These are phyloP conservation scores for Acleris emargana DNA, from an alignment of 2,888 invertebrate genomes.

Conservation along the genomic window DNA sequence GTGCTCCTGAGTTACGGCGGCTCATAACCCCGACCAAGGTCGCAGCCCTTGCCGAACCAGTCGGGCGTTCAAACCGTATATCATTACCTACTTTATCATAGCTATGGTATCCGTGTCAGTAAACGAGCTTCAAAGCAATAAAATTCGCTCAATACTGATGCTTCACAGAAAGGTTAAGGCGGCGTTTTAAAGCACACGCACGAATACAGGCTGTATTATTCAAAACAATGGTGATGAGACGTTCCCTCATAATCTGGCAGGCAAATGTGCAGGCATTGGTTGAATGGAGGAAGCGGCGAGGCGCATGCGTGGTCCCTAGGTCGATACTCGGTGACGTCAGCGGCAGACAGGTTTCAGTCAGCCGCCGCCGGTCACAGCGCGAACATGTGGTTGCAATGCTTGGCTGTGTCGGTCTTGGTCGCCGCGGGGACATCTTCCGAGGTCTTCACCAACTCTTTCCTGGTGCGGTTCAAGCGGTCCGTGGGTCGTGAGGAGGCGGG, in stretches of 20 bases:
- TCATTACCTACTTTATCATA: no score
- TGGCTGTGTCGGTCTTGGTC: constrained; percentile 72
- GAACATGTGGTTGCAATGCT: constrained; percentile 79
- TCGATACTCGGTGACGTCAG: constrained; percentile 81
- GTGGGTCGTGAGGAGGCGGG: constrained; percentile 91
- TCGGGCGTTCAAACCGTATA: neutral
- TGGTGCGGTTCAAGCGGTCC: constrained; percentile 93
- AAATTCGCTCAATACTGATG: neutral
- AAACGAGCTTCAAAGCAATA: no score
- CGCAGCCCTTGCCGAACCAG: constrained; percentile 13
- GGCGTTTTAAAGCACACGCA: neutral
- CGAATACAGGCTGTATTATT: constrained; percentile 53
- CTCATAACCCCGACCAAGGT: constrained; percentile 38
- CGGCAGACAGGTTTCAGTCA: constrained; percentile 68
- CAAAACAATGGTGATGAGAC: constrained; percentile 58
- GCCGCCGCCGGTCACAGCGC: constrained; percentile 69
- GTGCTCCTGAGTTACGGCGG: constrained; percentile 29
- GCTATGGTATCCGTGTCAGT: no score
- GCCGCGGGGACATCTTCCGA: constrained; percentile 79
- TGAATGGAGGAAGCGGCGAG: constrained; percentile 49
- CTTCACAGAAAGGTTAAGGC: constrained; percentile 4
- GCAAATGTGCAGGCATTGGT: constrained; percentile 42
- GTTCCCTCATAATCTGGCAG: constrained; percentile 63
- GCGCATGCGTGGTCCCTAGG: constrained; percentile 70
- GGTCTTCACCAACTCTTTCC: constrained; percentile 97